phyloP scores from a whole-genome alignment of 2,797 vertebrate genomes.

The Moxostoma hubbsi region DNA sequence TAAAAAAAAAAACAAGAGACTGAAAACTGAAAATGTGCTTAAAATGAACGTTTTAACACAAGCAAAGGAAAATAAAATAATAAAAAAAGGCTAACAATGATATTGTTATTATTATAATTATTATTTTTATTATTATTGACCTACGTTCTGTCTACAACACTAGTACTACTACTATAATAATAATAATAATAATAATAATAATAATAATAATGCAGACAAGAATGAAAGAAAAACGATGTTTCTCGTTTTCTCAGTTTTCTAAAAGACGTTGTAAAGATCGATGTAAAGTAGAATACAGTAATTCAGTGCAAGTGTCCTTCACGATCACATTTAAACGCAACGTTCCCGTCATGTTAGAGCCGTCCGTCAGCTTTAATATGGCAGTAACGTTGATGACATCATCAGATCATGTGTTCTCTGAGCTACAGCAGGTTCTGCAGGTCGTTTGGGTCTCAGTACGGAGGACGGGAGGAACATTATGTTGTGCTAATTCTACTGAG shows the following conservation, averaged over 20 bases:
- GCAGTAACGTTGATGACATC: slow-evolving; percentile 72
- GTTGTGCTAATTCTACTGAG: slow-evolving; percentile 97
- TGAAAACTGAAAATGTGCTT: slow-evolving; percentile 63
- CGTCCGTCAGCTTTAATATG: slow-evolving; percentile 66
- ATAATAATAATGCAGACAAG: slow-evolving; percentile 67
- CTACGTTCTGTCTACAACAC: slow-evolving; percentile 62
- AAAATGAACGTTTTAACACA: slow-evolving; percentile 73
- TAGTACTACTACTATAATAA: slow-evolving; percentile 65
- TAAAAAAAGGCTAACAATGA: slow-evolving; percentile 88
- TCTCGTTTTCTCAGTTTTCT: slow-evolving; percentile 57
- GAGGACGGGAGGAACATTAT: slow-evolving; percentile 79
- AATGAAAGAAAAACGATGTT: slow-evolving; percentile 46
- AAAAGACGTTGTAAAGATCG: slow-evolving; percentile 66
- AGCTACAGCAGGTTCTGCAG: slow-evolving; percentile 75
- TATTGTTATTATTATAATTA: slow-evolving; percentile 72
- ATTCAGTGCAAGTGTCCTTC: slow-evolving; percentile 70
- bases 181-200: slow-evolving; percentile 75
- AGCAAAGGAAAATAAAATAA: slow-evolving; percentile 80
- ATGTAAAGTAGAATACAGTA: slow-evolving; percentile 70
- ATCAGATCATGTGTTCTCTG: slow-evolving; percentile 49
- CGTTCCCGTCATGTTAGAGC: slow-evolving; percentile 64
- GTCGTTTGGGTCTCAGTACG: slow-evolving; percentile 63
- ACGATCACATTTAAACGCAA: slow-evolving; percentile 64
- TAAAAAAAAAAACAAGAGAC: slow-evolving; percentile 72
- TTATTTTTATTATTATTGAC: slow-evolving; percentile 66